Evolutionary conservation across 2,797 vertebrate genomes (phyloP).

Genomic region (Alectoris magna): DNA sequence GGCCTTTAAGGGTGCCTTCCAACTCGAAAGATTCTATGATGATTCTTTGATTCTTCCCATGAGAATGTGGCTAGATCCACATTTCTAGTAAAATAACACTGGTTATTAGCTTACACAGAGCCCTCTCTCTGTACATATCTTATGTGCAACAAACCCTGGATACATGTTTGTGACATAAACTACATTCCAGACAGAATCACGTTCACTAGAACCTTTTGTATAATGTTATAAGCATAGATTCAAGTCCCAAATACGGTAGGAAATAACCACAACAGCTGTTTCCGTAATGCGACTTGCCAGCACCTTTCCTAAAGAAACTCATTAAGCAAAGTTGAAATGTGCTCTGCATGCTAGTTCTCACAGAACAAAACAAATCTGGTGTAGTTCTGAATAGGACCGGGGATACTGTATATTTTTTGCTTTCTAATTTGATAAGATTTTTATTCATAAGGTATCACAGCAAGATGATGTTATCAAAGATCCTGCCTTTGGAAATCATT

Average conservation of each 20-base stretch:
- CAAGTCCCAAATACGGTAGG: neutral
- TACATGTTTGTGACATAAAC: neutral
- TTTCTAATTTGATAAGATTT: neutral
- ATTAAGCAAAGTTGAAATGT: neutral
- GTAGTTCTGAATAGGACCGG: neutral
- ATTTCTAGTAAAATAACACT: neutral
- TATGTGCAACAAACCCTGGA: neutral
- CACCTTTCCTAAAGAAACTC: neutral
- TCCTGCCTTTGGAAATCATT: neutral
- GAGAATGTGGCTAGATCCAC: neutral
- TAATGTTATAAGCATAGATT: neutral
- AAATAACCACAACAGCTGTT: neutral
- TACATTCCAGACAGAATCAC: neutral
- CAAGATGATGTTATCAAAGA: neutral
- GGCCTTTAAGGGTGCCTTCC: no score
- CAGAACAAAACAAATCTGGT: neutral
- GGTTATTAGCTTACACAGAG: neutral
- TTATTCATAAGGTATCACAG: neutral
- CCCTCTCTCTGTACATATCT: no score
- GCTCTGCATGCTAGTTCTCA: neutral
- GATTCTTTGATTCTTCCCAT: neutral
- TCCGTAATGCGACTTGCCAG: neutral
- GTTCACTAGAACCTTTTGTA: neutral
- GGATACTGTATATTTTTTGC: neutral
- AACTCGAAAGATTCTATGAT: neutral